Evolutionary conservation across 2,113 vertebrate species (phyloP).

Genomic region (Aleadryas rufinucha): DNA sequence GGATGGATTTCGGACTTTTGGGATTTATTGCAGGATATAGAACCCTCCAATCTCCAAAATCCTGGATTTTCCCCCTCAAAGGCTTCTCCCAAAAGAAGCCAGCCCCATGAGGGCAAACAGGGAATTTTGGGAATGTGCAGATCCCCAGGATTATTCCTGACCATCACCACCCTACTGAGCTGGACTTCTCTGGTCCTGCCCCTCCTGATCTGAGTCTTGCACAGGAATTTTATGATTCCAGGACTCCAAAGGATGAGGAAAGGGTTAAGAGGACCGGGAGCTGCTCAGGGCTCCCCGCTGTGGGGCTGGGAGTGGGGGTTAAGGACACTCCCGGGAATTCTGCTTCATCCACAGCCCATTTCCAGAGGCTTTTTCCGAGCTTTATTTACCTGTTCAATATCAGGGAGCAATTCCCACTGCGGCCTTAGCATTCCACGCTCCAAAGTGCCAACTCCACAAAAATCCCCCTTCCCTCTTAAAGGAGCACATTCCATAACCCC

Average conservation of each 20-base stretch:
- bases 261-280: not conserved
- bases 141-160: not conserved
- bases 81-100: not conserved
- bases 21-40: not conserved
- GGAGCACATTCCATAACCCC: not conserved
- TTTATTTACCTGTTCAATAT: slow-evolving; percentile 63
- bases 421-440: not conserved
- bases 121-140: not conserved
- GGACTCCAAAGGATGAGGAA: not conserved
- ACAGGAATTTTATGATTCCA: not conserved
- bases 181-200: too few relatives aligned
- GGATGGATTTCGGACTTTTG: not conserved
- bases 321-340: not conserved
- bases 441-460: not conserved
- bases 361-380: slow-evolving; percentile 23
- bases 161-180: not conserved
- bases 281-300: not conserved
- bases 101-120: rapidly evolving
- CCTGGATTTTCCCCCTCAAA: not conserved
- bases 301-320: not conserved
- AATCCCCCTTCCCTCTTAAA: not conserved
- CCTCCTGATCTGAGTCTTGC: not conserved
- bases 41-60: rapidly evolving
- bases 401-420: slow-evolving; percentile 36
- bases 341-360: not conserved